phyloP scores from a whole-genome alignment of 2,888 invertebrate species.

The Endomychus coccineus region DNA sequence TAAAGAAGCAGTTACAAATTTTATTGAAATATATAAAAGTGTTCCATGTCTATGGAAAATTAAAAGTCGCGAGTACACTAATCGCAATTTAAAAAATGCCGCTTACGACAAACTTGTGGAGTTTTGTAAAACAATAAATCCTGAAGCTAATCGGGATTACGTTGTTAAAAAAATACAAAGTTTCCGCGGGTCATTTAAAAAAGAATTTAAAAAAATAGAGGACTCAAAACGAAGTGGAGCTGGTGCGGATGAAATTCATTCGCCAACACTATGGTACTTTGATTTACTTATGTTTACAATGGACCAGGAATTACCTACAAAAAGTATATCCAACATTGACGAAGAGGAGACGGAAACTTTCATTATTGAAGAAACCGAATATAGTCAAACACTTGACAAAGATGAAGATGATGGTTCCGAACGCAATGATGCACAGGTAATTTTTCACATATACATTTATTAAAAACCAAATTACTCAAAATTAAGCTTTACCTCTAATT shows the following conservation, averaged over 20 bases:
- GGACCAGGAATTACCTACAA: constrained; percentile 18
- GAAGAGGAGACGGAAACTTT: constrained; percentile 2
- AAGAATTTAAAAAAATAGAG: constrained; percentile 14
- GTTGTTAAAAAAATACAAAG: constrained; percentile 14
- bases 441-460: no score
- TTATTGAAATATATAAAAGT: no score
- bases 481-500: constrained; percentile 9
- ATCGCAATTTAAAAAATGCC: constrained; percentile 5
- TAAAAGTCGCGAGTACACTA: not conserved
- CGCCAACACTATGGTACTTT: constrained; percentile 15
- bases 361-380: not conserved
- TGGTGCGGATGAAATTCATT: constrained; percentile 12
- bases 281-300: constrained; percentile 20
- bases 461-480: no score
- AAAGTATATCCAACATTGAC: constrained; percentile 9
- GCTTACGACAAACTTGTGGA: no score
- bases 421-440: no score
- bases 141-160: constrained; percentile 4
- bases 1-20: no score
- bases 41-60: constrained; percentile 7
- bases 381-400: no score
- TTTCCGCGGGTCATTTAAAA: constrained; percentile 14
- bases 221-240: constrained; percentile 8
- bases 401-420: no score
- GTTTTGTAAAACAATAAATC: constrained; percentile 1